A percentile compares a stretch with the other conserved stretches of the same genome.
These are phyloP conservation scores for Equus quagga DNA, from an alignment of 2,113 vertebrate species.

Conservation along the genomic window DNA sequence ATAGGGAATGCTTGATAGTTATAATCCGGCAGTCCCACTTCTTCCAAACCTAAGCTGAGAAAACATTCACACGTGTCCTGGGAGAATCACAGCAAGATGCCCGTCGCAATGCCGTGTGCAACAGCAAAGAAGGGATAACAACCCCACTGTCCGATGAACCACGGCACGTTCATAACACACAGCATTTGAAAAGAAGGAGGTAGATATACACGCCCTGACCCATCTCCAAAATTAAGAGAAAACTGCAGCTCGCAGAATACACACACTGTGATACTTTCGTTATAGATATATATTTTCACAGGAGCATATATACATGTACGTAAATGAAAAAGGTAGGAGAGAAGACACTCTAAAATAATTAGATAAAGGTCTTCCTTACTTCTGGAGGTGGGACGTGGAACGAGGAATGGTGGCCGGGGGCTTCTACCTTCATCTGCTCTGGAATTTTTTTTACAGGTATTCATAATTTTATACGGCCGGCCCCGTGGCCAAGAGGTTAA, in stretches of 20 bases:
- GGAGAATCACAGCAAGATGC: conserved; percentile 5
- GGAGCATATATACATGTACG: background rate
- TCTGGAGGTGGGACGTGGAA: background rate
- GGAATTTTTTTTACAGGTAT: conserved; percentile 30
- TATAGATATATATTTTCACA: background rate
- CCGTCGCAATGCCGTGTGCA: background rate
- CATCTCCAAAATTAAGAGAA: conserved; percentile 19
- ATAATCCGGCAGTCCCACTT: background rate
- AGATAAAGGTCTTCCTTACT: background rate
- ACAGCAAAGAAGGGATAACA: background rate
- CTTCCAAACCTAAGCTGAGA: conserved; percentile 21
- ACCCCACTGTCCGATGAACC: background rate
- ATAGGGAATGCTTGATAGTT: background rate
- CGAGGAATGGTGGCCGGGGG: background rate
- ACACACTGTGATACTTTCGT: background rate
- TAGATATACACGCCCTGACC: background rate
- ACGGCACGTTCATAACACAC: background rate
- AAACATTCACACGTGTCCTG: background rate
- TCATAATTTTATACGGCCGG: background rate
- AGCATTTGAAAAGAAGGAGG: background rate
- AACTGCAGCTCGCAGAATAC: background rate
- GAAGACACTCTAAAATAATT: conserved; percentile 3
- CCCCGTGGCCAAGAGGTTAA: no score
- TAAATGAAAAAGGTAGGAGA: background rate
- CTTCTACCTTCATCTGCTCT: background rate